Conservation (phyloP, 1,140 invertebrate species). For the Zophobas morio region DNA sequence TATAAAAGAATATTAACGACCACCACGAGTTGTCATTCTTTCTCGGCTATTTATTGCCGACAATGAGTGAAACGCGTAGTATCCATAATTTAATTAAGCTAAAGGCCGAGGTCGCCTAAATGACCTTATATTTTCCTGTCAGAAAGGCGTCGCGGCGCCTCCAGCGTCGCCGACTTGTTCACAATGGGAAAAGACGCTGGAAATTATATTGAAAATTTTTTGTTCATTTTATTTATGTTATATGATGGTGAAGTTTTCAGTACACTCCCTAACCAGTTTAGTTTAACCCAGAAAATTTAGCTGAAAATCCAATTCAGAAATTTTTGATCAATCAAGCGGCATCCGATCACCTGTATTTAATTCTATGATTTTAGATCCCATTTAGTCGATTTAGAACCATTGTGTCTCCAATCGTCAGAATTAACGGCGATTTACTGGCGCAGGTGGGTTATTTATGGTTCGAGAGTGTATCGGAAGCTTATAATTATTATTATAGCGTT, state of each 20-base stretch:
- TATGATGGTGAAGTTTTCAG: too few relatives aligned
- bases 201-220: too few relatives aligned
- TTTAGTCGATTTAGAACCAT: too few relatives aligned
- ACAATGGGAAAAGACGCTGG: too few relatives aligned
- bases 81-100: conserved; percentile 45
- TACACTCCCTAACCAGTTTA: too few relatives aligned
- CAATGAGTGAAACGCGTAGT: conserved; percentile 13
- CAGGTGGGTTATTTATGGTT: conserved; percentile 35
- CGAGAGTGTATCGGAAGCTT: conserved; percentile 46
- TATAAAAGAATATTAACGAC: conserved; percentile 42
- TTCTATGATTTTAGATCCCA: too few relatives aligned
- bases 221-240: too few relatives aligned
- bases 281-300: too few relatives aligned
- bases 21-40: conserved; percentile 27
- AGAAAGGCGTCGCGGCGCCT: conserved; percentile 29
- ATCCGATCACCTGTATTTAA: too few relatives aligned
- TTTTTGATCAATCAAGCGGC: too few relatives aligned
- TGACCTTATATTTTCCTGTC: conserved; percentile 44
- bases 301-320: too few relatives aligned
- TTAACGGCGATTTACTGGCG: conserved; percentile 24
- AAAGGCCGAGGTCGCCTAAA: conserved; percentile 25
- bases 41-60: conserved; percentile 25
- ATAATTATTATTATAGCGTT: conserved; percentile 55
- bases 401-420: conserved; percentile 31
- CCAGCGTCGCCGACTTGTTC: conserved; percentile 8